Percentiles rank a stretch among this genome's conserved stretches.
Evolutionary conservation across 2,797 vertebrate genomes (phyloP).

Genomic region (Harpagifer antarcticus): DNA sequence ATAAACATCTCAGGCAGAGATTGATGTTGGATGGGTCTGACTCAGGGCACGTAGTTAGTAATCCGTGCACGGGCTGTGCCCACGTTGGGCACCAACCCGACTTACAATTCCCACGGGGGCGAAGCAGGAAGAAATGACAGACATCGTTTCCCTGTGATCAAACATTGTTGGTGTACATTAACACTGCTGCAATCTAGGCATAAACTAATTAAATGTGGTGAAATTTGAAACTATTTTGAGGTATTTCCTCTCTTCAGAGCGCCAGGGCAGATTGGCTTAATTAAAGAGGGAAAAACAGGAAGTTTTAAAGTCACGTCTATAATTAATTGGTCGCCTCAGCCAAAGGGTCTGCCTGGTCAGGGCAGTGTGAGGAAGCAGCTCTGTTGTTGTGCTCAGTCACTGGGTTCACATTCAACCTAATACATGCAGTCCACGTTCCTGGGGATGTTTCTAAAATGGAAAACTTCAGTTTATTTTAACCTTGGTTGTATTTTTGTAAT

Average conservation of each 20-base stretch:
- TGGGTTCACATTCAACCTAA: constrained; percentile 54
- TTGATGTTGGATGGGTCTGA: constrained; percentile 80
- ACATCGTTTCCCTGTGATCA: constrained; percentile 87
- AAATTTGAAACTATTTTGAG: constrained; percentile 86
- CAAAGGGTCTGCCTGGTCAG: constrained; percentile 82
- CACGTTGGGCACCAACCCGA: constrained; percentile 55
- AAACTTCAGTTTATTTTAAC: constrained; percentile 7
- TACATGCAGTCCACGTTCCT: constrained; percentile 5
- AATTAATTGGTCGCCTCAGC: constrained; percentile 87
- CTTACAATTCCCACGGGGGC: constrained; percentile 83
- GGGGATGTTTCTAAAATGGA: constrained; percentile 33
- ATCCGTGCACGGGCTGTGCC: constrained; percentile 60
- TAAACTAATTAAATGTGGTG: constrained; percentile 85
- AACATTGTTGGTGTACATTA: constrained; percentile 84
- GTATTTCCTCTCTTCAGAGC: constrained; percentile 85
- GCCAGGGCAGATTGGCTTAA: constrained; percentile 84
- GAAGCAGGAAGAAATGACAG: constrained; percentile 88
- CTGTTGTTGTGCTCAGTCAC: constrained; percentile 64
- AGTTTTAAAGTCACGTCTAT: constrained; percentile 87
- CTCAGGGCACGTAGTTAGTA: constrained; percentile 78
- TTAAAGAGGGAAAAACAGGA: constrained; percentile 89
- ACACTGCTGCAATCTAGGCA: constrained; percentile 80
- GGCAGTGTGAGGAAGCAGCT: constrained; percentile 73
- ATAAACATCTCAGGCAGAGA: constrained; percentile 81
- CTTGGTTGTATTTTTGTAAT: constrained; percentile 9